Evolutionary conservation across 2,113 vertebrate genomes (phyloP), one percentile per base, ranked within the genome.

Genomic region (Cebus imitator): DNA sequence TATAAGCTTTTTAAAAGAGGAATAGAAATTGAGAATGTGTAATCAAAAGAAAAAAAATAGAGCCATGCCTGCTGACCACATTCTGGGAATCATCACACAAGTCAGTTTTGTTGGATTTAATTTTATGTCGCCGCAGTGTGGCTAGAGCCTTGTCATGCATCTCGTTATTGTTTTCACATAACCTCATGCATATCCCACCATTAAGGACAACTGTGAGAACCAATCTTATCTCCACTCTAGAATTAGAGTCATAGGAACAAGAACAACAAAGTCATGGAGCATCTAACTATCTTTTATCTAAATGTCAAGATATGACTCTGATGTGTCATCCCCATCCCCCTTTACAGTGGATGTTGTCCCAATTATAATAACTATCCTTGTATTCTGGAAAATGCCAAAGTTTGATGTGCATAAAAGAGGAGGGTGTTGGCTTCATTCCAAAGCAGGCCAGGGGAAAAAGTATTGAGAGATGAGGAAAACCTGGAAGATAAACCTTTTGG

Each of bases 331-430:
- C 5, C 16, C 21, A 81, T 1, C 1, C 25, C 73, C 18, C 52
- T 75, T 66, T 86, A 81, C 94, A 97, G 91, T n/a, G 35, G n/a
- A 68, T 85, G 1, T 48, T 87, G 48, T 70, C 16, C 23, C 45
- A 75, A 35, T 68, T 91, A 50, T 0, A 52, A 13, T n/a, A 66
- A 88, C 79, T 40, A 50, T 7, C 25, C 20, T 92, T 82, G 6
- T 45, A 73, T 81, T 76, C 72, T 94, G 32, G 45, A 95, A 92
- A 95, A 43, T 66, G 35, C 3, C 32, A 68, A 82, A 58, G 21
- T 83, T 83, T 73, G n/a, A 79, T 83, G 55, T 75, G 11, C 40
- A 79, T 61, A 30, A 95, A 91, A 73, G 50, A 75, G 6, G 5
- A 73, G 6, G 2, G 17, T 88, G 21, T 16, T 27, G 78, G 17